A percentile compares a stretch with the other conserved stretches of the same genome.
Evolutionary conservation across 2,888 invertebrate species (phyloP).

Genomic region (Spisula solida): DNA sequence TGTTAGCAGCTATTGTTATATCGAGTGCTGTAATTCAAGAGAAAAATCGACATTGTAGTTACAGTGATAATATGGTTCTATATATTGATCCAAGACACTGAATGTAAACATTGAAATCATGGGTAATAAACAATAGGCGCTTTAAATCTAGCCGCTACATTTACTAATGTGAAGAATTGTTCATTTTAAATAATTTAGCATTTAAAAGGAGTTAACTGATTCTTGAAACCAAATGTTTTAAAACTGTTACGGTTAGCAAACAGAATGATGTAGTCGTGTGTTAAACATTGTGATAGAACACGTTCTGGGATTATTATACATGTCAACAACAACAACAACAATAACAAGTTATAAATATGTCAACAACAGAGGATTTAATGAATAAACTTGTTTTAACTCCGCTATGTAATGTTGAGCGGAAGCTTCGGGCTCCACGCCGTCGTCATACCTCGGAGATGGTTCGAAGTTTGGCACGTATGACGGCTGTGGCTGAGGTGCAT

Average conservation of each 20-base stretch:
- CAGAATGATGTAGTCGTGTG: no score
- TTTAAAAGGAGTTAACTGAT: no score
- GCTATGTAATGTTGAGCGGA: slow-evolving; percentile 63
- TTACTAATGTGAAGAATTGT: background rate
- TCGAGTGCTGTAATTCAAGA: background rate
- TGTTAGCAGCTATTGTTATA: background rate
- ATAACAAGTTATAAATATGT: slow-evolving; percentile 48
- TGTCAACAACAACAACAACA: no score
- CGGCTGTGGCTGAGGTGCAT: slow-evolving; percentile 23
- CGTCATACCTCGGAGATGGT: slow-evolving; percentile 59
- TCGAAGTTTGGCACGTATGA: slow-evolving; percentile 45
- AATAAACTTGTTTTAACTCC: slow-evolving; percentile 68
- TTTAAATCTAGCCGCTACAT: background rate
- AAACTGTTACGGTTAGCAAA: no score
- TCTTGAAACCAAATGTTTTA: no score
- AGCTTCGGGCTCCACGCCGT: slow-evolving; percentile 49
- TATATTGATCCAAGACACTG: background rate
- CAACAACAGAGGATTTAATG: slow-evolving; percentile 71
- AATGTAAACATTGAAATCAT: slow-evolving; percentile 8
- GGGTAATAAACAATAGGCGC: background rate
- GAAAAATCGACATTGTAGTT: slow-evolving; percentile 14
- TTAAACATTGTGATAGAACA: no score
- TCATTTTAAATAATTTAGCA: background rate
- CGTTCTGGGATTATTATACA: no score
- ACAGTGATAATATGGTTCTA: background rate